Evolutionary conservation across 2,113 vertebrate genomes (phyloP), one percentile per base, ranked within the genome.

Genomic region (Saguinus midas): DNA sequence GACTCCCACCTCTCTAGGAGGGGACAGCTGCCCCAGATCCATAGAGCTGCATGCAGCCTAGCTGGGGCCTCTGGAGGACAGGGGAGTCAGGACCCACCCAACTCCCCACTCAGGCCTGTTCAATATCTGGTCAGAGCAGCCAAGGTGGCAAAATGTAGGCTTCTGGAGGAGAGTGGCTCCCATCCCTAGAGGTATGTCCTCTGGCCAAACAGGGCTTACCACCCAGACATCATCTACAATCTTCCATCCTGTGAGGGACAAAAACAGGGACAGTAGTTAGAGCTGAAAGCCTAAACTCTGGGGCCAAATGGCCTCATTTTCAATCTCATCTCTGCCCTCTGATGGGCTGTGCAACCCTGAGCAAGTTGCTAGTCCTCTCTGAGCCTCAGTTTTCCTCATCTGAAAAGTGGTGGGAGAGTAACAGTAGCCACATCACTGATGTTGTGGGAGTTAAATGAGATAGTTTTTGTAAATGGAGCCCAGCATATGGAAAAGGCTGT

Each of bases 191-290:
- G 95, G 82, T 98, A 99, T 80, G 98, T 97, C 91, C 97, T 97
- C 20, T 97, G 97, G 75, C 98, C 98, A 0, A 98, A 98, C 70
- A 98, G 97, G 10, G 99, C 99, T 99, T 96, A 99, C 98, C 96
- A 99, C 88, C 99, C 99, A 99, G 61, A 99, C 94, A 81, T 98
- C 99, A 79, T 99, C 99, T 88, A 99, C 99, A 40, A 99, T 99
- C 97, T 99, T 98, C 99, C 99, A 50, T 99, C 94, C 99, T 99
- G 98, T 35, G 97, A 98, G 86, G 96, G 61, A 98, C 98, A 85
- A 98, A 95, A 89, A 37, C 48, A 82, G 32, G 48, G 40, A 29
- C 20, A 4, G 55, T 29, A 21, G 40, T 78, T 21, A 95, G 43
- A 40, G 29, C 45, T 32, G 50, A 14, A 58, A 70, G 23, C 35